phyloP scores from a whole-genome alignment of 2,888 invertebrate genomes.

The Orthosia incerta region DNA sequence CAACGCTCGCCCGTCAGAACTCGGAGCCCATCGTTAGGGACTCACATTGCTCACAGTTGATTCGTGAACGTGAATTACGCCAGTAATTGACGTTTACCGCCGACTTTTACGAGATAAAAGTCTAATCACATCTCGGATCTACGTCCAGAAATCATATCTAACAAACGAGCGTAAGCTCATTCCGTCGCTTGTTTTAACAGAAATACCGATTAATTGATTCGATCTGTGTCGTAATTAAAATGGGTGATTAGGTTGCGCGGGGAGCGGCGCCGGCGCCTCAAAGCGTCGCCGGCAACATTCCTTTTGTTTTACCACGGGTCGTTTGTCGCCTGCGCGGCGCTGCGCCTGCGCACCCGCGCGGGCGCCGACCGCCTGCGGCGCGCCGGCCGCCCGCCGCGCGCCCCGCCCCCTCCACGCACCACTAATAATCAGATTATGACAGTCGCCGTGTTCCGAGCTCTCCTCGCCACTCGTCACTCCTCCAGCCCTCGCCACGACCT shows the following conservation, averaged over 20 bases:
- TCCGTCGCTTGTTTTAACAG: conserved; percentile 89
- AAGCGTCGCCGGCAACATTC: conserved; percentile 91
- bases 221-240: conserved; percentile 91
- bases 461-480: conserved; percentile 82
- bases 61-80: conserved; percentile 63
- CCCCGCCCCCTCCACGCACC: conserved; percentile 86
- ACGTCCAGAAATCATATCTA: conserved; percentile 79
- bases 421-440: conserved; percentile 91
- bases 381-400: conserved; percentile 87
- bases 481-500: conserved; percentile 78
- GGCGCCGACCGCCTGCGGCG: conserved; percentile 89
- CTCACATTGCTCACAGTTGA: conserved; percentile 37
- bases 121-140: conserved; percentile 80
- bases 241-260: conserved; percentile 90
- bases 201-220: conserved; percentile 91
- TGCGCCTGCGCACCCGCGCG: conserved; percentile 78
- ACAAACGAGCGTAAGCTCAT: conserved; percentile 81
- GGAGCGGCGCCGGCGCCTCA: conserved; percentile 90
- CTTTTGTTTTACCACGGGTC: conserved; percentile 91
- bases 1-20: conserved; percentile 17
- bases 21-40: conserved; percentile 22
- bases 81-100: conserved; percentile 71
- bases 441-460: conserved; percentile 82
- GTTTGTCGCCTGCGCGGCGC: conserved; percentile 88
- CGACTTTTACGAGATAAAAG: conserved; percentile 78